Evolutionary conservation across 2,797 vertebrate genomes (phyloP).

Genomic region (Cephalopachus bancanus): DNA sequence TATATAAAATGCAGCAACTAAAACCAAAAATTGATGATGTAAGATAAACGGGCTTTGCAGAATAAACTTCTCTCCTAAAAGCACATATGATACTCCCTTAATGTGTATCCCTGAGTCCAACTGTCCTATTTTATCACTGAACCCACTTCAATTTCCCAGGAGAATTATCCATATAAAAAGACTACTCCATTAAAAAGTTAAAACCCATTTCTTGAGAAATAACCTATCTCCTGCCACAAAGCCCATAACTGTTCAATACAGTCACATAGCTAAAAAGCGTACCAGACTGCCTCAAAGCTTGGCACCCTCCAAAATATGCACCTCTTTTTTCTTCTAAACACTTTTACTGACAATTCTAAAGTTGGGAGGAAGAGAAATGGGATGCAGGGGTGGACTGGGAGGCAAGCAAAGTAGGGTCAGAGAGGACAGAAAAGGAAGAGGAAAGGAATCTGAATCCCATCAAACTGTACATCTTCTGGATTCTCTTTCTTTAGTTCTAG

Average conservation of each 20-base stretch:
- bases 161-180: not conserved
- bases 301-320: not conserved
- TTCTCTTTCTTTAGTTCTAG: not conserved
- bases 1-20: not conserved
- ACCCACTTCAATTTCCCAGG: not conserved
- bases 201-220: not conserved
- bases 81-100: no score
- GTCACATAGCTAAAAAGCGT: not conserved
- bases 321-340: not conserved
- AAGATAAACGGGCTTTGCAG: not conserved
- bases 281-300: not conserved
- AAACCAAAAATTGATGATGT: not conserved
- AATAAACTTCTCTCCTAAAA: not conserved
- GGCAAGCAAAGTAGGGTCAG: not conserved
- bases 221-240: not conserved
- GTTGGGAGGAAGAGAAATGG: not conserved
- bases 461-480: not conserved
- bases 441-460: not conserved
- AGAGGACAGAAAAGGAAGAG: not conserved
- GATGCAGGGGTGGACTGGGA: not conserved
- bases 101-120: not conserved
- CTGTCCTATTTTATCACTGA: not conserved
- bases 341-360: slow-evolving; percentile 3
- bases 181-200: not conserved
- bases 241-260: not conserved